phyloP scores from a whole-genome alignment of 2,113 vertebrate genomes.

The Macrotis lagotis region DNA sequence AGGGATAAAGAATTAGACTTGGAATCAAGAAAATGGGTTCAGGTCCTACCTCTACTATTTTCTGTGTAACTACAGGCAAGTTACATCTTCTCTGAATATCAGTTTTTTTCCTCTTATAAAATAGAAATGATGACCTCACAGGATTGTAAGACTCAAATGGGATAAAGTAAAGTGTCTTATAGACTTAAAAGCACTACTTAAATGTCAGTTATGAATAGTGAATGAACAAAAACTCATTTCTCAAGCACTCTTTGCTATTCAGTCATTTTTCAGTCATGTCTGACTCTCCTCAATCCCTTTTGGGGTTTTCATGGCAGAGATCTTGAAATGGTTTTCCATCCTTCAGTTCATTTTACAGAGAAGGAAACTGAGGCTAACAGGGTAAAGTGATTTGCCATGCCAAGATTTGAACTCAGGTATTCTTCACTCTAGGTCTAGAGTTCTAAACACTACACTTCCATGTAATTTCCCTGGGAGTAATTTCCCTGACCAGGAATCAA shows the following conservation, averaged over 20 bases:
- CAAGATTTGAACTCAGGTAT: no score
- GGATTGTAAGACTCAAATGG: neutral
- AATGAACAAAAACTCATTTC: neutral
- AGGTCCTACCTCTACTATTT: neutral
- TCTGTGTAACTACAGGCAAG: neutral
- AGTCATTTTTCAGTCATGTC: neutral
- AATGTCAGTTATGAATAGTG: neutral
- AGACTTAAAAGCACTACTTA: neutral
- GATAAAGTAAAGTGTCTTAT: neutral
- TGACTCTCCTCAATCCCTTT: neutral
- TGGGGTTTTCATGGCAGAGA: neutral
- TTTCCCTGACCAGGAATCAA: no score
- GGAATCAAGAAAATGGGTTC: neutral
- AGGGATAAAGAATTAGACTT: neutral
- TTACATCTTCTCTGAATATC: neutral
- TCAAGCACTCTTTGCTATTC: neutral
- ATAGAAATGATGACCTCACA: neutral
- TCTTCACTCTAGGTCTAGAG: neutral
- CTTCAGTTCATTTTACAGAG: neutral
- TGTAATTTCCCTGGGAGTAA: neutral
- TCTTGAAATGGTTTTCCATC: neutral
- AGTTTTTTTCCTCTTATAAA: neutral
- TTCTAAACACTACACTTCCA: neutral
- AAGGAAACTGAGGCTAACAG: neutral
- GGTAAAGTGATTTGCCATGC: neutral